Evolutionary conservation across 2,888 invertebrate genomes (phyloP).

Genomic region (Scotopteryx bipunctaria): DNA sequence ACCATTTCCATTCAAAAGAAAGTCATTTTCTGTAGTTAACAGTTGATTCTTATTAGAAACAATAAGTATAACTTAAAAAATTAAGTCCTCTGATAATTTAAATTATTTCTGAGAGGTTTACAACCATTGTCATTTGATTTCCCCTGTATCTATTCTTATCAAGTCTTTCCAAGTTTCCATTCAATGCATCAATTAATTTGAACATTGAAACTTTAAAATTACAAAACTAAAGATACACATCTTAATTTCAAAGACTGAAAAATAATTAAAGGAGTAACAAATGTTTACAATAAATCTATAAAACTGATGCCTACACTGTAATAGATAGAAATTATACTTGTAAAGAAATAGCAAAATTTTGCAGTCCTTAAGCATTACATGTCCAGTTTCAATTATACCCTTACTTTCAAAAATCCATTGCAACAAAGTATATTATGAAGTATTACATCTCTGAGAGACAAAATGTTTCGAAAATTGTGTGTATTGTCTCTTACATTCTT

Average conservation of each 20-base stretch:
- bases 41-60: constrained; percentile 64
- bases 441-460: constrained; percentile 56
- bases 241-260: constrained; percentile 45
- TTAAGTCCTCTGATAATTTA: constrained; percentile 48
- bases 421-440: constrained; percentile 51
- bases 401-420: constrained; percentile 60
- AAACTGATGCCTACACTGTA: constrained; percentile 55
- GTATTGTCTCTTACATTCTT: constrained; percentile 58
- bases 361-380: constrained; percentile 70
- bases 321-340: constrained; percentile 56
- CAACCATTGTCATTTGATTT: constrained; percentile 50
- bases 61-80: constrained; percentile 51
- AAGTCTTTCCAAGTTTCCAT: constrained; percentile 42
- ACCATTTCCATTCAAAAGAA: no score
- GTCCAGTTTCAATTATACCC: constrained; percentile 58
- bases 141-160: constrained; percentile 51
- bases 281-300: constrained; percentile 49
- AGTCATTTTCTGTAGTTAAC: constrained; percentile 35
- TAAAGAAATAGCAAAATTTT: constrained; percentile 73
- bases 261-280: constrained; percentile 50
- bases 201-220: constrained; percentile 39
- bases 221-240: constrained; percentile 40
- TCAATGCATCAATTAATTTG: constrained; percentile 38
- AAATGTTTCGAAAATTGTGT: constrained; percentile 53
- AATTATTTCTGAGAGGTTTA: constrained; percentile 33